phyloP scores from a whole-genome alignment of 2,888 invertebrate genomes.

The Leucoma salicis region DNA sequence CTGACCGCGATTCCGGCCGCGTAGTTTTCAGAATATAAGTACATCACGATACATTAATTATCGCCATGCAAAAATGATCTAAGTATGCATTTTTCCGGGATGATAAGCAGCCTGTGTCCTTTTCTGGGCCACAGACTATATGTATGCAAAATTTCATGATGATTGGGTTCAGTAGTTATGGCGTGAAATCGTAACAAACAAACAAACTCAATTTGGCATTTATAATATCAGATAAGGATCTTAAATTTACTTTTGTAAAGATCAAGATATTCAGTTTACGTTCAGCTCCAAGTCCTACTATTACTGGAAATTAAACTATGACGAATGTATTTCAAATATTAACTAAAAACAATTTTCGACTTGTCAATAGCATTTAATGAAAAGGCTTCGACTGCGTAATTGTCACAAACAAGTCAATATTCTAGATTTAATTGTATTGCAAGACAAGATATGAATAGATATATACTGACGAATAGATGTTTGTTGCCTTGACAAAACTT shows the following conservation, averaged over 20 bases:
- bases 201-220: too few species aligned
- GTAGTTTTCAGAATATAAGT: too few species aligned
- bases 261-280: neutral
- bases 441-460: neutral
- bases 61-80: too few species aligned
- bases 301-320: neutral
- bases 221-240: too few species aligned
- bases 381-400: neutral
- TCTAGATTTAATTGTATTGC: neutral
- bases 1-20: too few species aligned
- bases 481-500: neutral
- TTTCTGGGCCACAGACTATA: too few species aligned
- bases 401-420: neutral
- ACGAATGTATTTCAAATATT: neutral
- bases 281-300: neutral
- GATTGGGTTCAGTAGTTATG: neutral
- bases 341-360: neutral
- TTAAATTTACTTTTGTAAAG: neutral
- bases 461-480: too few species aligned
- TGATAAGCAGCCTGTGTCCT: too few species aligned
- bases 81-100: too few species aligned
- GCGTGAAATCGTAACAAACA: too few species aligned
- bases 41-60: too few species aligned
- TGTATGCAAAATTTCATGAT: too few species aligned
- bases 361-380: neutral